phyloP scores from a whole-genome alignment of 2,797 vertebrate species.

The Myotis planiceps region DNA sequence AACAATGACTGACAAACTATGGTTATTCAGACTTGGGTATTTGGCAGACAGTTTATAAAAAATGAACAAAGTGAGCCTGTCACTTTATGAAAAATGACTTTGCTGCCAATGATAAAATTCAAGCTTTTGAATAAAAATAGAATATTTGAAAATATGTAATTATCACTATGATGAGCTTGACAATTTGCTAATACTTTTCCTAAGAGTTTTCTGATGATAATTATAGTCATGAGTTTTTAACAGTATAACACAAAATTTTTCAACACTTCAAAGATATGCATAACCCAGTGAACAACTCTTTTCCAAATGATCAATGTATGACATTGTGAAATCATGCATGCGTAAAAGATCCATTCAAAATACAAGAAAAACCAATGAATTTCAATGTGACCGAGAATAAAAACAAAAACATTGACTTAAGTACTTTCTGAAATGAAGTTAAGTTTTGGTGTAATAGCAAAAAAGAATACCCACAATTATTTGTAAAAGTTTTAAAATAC shows the following conservation, averaged over 20 bases:
- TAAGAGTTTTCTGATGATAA: not conserved
- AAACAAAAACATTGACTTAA: not conserved
- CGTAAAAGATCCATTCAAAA: not conserved
- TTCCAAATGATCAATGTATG: constrained; percentile 6
- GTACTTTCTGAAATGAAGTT: not conserved
- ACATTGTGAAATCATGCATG: not conserved
- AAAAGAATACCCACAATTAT: not conserved
- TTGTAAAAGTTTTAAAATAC: not conserved
- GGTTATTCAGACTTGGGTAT: not conserved
- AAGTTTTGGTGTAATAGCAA: not conserved
- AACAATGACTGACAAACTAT: not conserved
- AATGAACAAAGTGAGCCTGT: not conserved
- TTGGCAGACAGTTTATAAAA: not conserved
- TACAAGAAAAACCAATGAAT: not conserved
- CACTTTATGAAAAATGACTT: not conserved
- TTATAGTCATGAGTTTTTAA: not conserved
- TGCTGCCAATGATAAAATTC: not conserved
- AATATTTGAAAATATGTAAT: not conserved
- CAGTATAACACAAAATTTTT: not conserved
- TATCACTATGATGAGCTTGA: not conserved
- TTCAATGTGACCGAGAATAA: not conserved
- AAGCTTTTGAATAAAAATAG: not conserved
- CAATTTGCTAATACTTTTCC: not conserved
- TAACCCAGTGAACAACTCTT: not conserved
- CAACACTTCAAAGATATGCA: constrained; percentile 24